These are phyloP conservation scores for Netelia melanura DNA, from an alignment of 2,888 invertebrate genomes.

Conservation along the genomic window DNA sequence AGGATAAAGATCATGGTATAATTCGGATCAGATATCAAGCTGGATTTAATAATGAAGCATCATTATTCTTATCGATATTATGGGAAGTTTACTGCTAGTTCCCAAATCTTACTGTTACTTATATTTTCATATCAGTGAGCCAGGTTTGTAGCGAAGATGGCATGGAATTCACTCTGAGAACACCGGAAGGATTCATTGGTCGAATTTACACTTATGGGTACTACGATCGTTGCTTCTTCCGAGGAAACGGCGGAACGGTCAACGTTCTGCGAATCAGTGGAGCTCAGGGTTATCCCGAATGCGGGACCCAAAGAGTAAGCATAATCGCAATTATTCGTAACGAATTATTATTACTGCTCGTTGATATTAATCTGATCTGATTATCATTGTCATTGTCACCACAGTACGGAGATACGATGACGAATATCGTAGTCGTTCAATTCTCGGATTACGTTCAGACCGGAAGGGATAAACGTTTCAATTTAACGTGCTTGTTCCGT, in stretches of 20 bases:
- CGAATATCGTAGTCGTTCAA: constrained; percentile 97
- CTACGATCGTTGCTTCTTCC: constrained; percentile 95
- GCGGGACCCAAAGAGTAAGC: constrained; percentile 93
- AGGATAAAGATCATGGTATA: too few species aligned
- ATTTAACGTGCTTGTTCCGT: constrained; percentile 95
- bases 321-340: neutral
- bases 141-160: constrained; percentile 97
- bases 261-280: constrained; percentile 95
- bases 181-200: constrained; percentile 95
- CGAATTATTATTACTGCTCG: neutral
- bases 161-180: constrained; percentile 95
- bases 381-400: too few species aligned
- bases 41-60: too few species aligned
- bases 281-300: constrained; percentile 96
- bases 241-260: constrained; percentile 94
- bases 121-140: constrained; percentile 87
- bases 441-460: constrained; percentile 97
- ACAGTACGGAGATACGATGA: constrained; percentile 96
- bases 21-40: too few species aligned
- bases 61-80: neutral
- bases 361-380: neutral
- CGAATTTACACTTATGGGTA: constrained; percentile 96
- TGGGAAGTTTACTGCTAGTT: constrained; percentile 34
- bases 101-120: constrained; percentile 11
- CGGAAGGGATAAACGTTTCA: constrained; percentile 95